Conservation (phyloP, 2,113 vertebrate genomes). For the Malurus elegans region DNA sequence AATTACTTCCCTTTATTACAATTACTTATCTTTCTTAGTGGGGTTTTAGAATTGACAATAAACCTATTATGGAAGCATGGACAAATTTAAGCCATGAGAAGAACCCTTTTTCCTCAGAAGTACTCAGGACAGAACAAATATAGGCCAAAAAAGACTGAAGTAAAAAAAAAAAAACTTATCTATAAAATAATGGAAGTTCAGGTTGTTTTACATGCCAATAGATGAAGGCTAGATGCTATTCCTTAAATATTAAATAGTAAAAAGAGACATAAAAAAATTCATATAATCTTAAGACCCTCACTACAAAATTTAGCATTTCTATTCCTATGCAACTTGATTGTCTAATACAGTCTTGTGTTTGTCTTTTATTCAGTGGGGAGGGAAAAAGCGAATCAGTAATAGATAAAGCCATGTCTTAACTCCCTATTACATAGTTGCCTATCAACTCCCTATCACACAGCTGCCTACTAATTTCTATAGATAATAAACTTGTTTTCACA, state of each 20-base stretch:
- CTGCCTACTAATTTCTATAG: neutral
- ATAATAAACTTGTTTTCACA: neutral
- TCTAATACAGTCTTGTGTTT: neutral
- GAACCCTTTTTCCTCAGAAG: neutral
- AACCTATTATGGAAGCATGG: neutral
- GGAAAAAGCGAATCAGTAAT: neutral
- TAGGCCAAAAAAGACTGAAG: neutral
- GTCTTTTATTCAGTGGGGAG: neutral
- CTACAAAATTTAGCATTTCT: neutral
- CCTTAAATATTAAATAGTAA: neutral
- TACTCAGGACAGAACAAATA: neutral
- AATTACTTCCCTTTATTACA: neutral
- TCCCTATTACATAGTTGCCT: neutral
- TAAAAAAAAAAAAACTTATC: neutral
- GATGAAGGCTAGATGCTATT: neutral
- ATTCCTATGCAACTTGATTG: neutral
- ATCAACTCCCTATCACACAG: neutral
- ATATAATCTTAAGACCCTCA: neutral
- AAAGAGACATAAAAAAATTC: neutral
- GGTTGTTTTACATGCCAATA: neutral
- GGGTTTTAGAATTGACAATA: neutral
- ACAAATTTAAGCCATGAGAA: neutral
- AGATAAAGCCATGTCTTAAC: neutral
- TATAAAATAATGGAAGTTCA: neutral
- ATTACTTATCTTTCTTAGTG: neutral